phyloP scores from a whole-genome alignment of 1,140 invertebrate species.

The Brachionus angularis region DNA sequence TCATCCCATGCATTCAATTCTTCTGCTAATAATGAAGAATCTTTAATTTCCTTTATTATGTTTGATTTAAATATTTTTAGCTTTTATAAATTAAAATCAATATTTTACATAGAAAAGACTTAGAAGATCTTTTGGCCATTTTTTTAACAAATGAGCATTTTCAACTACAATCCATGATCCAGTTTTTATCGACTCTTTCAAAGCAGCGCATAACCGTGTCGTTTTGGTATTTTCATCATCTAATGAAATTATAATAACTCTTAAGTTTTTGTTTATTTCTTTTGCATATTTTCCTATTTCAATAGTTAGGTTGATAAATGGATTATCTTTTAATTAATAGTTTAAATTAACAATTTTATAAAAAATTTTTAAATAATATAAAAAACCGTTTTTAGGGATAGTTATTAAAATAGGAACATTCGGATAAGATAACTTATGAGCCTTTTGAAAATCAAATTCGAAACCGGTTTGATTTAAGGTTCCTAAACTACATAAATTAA shows the following conservation, averaged over 20 bases:
- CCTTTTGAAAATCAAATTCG: conserved; percentile 19
- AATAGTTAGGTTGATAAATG: not conserved
- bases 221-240: conserved; percentile 19
- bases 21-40: conserved; percentile 4
- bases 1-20: conserved; percentile 32
- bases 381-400: not conserved
- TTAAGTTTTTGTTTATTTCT: conserved; percentile 21
- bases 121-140: conserved; percentile 22
- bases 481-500: conserved; percentile 6
- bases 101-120: conserved; percentile 17
- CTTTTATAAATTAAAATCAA: not conserved
- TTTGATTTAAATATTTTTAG: not conserved
- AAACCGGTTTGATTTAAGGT: not conserved
- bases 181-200: not conserved
- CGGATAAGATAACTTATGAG: not conserved
- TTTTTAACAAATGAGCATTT: conserved; percentile 22
- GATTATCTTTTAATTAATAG: not conserved
- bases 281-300: conserved; percentile 39
- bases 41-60: conserved; percentile 14
- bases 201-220: conserved; percentile 1
- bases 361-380: too few species aligned
- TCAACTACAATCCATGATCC: conserved; percentile 36
- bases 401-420: conserved; percentile 5
- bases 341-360: too few species aligned
- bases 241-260: conserved; percentile 11